phyloP scores from a whole-genome alignment of 2,888 invertebrate genomes.

The Hoplodrina blanda region DNA sequence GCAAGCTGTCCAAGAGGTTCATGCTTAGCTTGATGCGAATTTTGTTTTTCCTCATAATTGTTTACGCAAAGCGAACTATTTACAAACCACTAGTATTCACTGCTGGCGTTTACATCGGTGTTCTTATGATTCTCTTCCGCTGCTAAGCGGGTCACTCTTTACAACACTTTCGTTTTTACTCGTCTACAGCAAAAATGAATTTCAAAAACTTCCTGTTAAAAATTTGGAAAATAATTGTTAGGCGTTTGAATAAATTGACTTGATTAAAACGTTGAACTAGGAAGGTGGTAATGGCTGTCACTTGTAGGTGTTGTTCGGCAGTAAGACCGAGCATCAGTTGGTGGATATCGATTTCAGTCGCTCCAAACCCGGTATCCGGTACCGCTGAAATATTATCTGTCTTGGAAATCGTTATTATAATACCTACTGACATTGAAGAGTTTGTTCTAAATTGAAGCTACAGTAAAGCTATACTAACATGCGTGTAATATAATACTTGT shows the following conservation, averaged over 20 bases:
- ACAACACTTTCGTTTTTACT: constrained; percentile 5
- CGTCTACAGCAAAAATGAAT: neutral
- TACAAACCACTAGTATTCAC: constrained; percentile 33
- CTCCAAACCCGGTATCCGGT: neutral
- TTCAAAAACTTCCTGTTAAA: constrained; percentile 26
- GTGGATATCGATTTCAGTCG: constrained; percentile 23
- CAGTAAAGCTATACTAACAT: neutral
- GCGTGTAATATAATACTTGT: neutral
- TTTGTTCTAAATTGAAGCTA: constrained; percentile 6
- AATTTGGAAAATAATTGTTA: constrained; percentile 36
- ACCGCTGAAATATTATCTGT: neutral
- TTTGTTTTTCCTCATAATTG: constrained; percentile 25
- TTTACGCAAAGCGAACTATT: constrained; percentile 50
- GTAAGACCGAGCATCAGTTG: constrained; percentile 1
- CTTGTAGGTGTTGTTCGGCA: constrained; percentile 3
- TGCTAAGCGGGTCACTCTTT: constrained; percentile 40
- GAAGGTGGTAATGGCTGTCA: constrained; percentile 24
- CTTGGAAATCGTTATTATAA: constrained; percentile 32
- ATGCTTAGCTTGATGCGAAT: constrained; percentile 45
- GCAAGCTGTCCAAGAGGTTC: constrained; percentile 21
- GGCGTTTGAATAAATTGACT: constrained; percentile 17
- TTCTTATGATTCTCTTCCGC: constrained; percentile 23
- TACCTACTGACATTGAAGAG: constrained; percentile 16
- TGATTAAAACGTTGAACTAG: neutral
- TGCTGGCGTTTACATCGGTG: constrained; percentile 50